phyloP scores from a whole-genome alignment of 2,888 invertebrate genomes.

The Torymus tubicola region DNA sequence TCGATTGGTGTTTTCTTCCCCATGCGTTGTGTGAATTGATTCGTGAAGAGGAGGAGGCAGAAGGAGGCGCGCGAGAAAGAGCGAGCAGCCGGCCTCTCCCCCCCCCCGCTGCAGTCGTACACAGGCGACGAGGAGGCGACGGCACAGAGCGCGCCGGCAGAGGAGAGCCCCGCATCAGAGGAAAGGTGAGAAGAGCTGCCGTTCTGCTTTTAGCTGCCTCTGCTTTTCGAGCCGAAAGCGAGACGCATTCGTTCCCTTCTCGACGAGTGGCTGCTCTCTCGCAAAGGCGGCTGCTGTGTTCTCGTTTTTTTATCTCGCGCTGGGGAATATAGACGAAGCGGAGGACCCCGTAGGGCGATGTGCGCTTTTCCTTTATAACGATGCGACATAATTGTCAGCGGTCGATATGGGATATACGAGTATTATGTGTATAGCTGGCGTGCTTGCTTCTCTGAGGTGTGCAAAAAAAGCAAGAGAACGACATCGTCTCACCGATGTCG shows the following conservation, averaged over 20 bases:
- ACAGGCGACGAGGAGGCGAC: background rate
- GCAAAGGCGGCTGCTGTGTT: too few species aligned
- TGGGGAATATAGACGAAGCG: too few species aligned
- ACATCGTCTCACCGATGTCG: background rate
- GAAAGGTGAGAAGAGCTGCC: slow-evolving; percentile 34
- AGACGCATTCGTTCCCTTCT: background rate
- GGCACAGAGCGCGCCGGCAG: background rate
- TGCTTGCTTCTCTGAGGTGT: too few species aligned
- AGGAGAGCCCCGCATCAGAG: slow-evolving; percentile 27
- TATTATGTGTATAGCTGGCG: too few species aligned
- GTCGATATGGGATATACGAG: too few species aligned
- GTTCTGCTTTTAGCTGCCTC: slow-evolving; percentile 28
- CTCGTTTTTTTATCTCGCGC: too few species aligned
- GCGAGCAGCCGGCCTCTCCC: background rate
- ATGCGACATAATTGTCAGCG: too few species aligned
- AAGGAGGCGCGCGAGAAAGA: background rate
- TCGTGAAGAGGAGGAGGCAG: background rate
- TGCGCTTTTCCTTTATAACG: too few species aligned
- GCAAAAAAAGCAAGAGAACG: too few species aligned
- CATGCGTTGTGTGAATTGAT: slow-evolving; percentile 1
- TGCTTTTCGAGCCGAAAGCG: slow-evolving; percentile 1
- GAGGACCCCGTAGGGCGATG: too few species aligned
- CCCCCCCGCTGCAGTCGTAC: too few species aligned
- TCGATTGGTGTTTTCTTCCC: slow-evolving; percentile 9
- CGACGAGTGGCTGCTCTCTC: too few species aligned